Conservation (phyloP, 2,797 vertebrate genomes). For the Craterocephalus amniculus region DNA sequence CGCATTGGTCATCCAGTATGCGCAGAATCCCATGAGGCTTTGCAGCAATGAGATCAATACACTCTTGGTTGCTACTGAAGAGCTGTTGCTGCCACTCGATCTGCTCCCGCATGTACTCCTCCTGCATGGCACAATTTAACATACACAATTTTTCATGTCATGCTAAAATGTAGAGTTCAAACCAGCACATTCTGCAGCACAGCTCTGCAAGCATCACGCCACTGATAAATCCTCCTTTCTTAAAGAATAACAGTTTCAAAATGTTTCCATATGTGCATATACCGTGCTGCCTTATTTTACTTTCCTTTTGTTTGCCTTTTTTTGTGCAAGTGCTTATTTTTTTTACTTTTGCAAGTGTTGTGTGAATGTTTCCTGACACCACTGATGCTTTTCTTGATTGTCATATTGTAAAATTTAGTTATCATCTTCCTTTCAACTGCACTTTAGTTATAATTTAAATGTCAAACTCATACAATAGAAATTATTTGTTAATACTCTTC, state of each 20-base stretch:
- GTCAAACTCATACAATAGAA: background rate
- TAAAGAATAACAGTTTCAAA: no score
- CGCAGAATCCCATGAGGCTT: conserved; percentile 95
- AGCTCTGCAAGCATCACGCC: no score
- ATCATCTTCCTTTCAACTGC: background rate
- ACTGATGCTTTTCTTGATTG: background rate
- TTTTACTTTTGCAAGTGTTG: no score
- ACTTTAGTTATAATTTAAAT: background rate
- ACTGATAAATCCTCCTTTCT: no score
- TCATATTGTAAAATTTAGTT: background rate
- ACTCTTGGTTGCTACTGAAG: conserved; percentile 91
- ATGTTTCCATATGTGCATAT: no score
- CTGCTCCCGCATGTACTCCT: conserved; percentile 94
- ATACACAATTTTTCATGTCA: background rate
- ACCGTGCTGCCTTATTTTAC: no score
- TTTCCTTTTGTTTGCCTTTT: no score
- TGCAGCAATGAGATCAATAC: conserved; percentile 94
- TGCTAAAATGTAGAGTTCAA: no score
- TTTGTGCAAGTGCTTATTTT: no score
- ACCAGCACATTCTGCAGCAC: no score
- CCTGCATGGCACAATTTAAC: conserved; percentile 74
- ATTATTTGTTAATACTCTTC: background rate
- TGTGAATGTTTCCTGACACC: no score
- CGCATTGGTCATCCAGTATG: conserved; percentile 95
- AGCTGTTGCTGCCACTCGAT: conserved; percentile 91